Evolutionary conservation across 2,113 vertebrate species (phyloP).

Genomic region (Peromyscus maniculatus): DNA sequence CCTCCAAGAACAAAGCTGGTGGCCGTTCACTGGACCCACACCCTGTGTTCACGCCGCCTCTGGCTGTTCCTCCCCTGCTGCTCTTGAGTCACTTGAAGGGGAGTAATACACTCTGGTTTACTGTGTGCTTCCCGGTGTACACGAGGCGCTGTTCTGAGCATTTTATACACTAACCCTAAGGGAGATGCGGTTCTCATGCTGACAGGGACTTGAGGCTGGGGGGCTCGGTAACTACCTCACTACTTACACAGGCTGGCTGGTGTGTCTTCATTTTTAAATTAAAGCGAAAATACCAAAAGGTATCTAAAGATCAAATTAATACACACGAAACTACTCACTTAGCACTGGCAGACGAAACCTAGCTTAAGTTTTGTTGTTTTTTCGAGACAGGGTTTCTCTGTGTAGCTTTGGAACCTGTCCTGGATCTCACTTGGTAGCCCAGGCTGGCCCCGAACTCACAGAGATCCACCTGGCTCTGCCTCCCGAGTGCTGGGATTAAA

Average conservation of each 20-base stretch:
- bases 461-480: no score
- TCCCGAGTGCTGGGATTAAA: no score
- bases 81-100: not conserved
- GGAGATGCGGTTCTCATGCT: not conserved
- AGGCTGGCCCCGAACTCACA: no score
- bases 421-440: no score
- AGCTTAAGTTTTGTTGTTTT: not conserved
- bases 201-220: not conserved
- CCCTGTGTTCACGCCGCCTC: not conserved
- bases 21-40: not conserved
- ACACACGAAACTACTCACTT: not conserved
- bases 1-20: not conserved
- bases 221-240: not conserved
- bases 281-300: constrained; percentile 31
- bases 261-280: constrained; percentile 46
- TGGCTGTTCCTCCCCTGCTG: not conserved
- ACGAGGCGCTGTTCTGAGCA: not conserved
- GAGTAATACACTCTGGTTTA: constrained; percentile 13
- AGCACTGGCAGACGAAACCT: constrained; percentile 42
- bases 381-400: no score
- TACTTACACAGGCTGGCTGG: not conserved
- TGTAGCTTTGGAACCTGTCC: no score
- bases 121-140: not conserved
- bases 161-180: not conserved
- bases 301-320: constrained; percentile 15